phyloP scores from a whole-genome alignment of 2,113 vertebrate genomes.

The Thalassarche chlororhynchos region DNA sequence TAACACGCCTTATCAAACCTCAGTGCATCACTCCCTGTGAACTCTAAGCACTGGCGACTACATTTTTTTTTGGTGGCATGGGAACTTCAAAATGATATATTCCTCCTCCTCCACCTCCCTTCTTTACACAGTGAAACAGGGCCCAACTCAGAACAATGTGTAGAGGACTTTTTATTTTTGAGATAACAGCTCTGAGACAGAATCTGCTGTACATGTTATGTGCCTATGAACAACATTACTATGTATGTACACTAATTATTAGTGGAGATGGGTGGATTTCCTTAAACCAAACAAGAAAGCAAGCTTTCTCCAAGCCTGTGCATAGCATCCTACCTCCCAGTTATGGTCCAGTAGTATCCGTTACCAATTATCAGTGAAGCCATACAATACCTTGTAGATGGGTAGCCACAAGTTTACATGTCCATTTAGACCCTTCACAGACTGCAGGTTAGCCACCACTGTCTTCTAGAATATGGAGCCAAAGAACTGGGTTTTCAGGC shows the following conservation, averaged over 20 bases:
- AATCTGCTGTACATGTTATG: background rate
- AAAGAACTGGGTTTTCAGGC: background rate
- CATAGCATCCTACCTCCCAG: background rate
- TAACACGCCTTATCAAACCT: background rate
- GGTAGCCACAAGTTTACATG: background rate
- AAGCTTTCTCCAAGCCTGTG: background rate
- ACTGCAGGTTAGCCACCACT: background rate
- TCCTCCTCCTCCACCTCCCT: background rate
- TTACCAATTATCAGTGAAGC: background rate
- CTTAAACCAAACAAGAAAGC: background rate
- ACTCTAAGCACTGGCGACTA: background rate
- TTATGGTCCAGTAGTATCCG: background rate
- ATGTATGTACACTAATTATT: background rate
- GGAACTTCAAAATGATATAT: background rate
- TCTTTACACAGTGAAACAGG: background rate
- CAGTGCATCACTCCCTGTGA: background rate
- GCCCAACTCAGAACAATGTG: background rate
- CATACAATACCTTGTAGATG: background rate
- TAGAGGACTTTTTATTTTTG: background rate
- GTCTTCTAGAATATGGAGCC: background rate
- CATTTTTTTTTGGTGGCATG: background rate
- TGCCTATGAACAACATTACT: background rate
- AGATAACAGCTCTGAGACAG: background rate
- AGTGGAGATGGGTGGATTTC: background rate
- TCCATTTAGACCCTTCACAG: background rate